phyloP scores from a whole-genome alignment of 1,140 invertebrate genomes.

The Drosophila insularis region DNA sequence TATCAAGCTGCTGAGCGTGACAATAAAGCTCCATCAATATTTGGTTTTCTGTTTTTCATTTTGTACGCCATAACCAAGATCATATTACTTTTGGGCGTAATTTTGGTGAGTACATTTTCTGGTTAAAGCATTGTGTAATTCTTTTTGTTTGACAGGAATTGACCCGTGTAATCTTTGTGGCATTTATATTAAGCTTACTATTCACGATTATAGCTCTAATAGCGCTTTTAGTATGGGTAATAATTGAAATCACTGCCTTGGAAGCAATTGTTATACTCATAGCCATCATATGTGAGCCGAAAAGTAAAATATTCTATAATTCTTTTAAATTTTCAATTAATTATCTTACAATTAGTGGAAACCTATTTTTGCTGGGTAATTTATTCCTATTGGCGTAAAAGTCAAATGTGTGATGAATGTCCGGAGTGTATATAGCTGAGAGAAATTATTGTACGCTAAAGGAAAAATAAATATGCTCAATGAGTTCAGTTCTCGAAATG shows the following conservation, averaged over 20 bases:
- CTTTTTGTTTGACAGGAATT: background rate
- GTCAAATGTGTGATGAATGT: background rate
- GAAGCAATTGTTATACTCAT: background rate
- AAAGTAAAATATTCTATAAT: background rate
- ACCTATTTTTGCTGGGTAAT: slow-evolving; percentile 25
- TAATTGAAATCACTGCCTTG: background rate
- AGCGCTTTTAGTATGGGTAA: background rate
- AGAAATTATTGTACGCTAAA: background rate
- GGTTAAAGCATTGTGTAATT: background rate
- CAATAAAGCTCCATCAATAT: background rate
- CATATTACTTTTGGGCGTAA: background rate
- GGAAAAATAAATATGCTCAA: background rate
- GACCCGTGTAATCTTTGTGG: background rate
- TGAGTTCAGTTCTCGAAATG: no score
- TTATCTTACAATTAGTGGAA: slow-evolving; percentile 31
- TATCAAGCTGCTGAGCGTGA: background rate
- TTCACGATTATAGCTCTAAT: background rate
- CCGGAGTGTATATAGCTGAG: background rate
- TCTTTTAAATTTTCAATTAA: background rate
- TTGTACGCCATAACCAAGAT: slow-evolving; percentile 10
- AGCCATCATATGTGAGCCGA: background rate
- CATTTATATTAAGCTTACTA: background rate
- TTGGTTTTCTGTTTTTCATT: background rate
- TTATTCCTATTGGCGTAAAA: slow-evolving; percentile 24
- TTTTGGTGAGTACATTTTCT: slow-evolving; percentile 9